Base-by-base conservation (phyloP, 2,113 vertebrate species). In the Merops nubicus region DNA sequence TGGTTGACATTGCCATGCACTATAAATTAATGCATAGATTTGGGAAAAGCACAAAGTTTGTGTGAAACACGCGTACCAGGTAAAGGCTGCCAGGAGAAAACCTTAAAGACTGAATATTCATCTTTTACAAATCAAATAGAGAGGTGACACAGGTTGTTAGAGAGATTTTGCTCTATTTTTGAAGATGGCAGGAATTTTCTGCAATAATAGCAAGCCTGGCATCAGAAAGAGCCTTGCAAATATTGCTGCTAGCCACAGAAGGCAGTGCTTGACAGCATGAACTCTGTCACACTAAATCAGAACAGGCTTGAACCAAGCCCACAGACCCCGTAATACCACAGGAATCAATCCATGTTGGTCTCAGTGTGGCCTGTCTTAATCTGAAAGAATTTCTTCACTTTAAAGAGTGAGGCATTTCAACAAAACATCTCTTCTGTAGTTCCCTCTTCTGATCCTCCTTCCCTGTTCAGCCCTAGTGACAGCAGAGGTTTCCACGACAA, bases 401-500 rank as follows among this genome's bases (percentile, higher is more conserved):
- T 68, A 72, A 57, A 87, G 80, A 56, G 53, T 31, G 64, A 93
- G 62, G 53, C 76, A 84, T 93, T 92, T 91, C 64, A 84, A 75
- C 83, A 96, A 89, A 95, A 86, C 68, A 36, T 23, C 80, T 81
- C 53, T 65, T 89, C 64, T 78, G 12, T 73, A 64, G 75, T n/a
- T 93, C 47, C 53, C 51, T 40, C 75, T 86, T n/a, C 28, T 1
- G 34, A 43, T 78, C 92, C 88, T 95, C 93, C 91, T 76, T 92
- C 91, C 45, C 73, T 68, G 6, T 87, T 81, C 88, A 67, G 83
- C 0, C 2, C 85, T 48, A 19, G 40, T 89, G 95, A 95, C 79
- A 94, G 95, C 93, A 64, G 64, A 86, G 81, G 96, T 96, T 96
- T 94, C 96, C 95, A 96, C 56, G 93, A 96, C 93, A 95, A 96